A percentile compares a stretch with the other conserved stretches of the same genome.
phyloP scores from a whole-genome alignment of 1,140 invertebrate genomes.

The Hydropsyche tenuis region DNA sequence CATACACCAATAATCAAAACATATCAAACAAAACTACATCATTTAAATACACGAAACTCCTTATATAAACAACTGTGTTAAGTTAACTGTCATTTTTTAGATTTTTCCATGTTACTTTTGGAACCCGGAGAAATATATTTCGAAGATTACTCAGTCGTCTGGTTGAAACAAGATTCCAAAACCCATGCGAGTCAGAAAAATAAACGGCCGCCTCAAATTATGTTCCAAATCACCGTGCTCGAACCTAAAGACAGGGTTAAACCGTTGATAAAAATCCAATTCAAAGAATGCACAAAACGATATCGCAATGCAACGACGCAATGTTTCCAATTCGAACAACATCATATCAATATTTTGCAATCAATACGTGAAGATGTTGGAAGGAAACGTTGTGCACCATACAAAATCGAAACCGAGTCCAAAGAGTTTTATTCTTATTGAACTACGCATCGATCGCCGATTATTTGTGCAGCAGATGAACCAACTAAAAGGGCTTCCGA shows the following conservation, averaged over 20 bases:
- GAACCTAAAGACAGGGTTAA: slow-evolving; percentile 78
- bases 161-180: slow-evolving; percentile 62
- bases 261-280: slow-evolving; percentile 79
- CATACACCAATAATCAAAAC: no score
- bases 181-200: slow-evolving; percentile 55
- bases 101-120: slow-evolving; percentile 70
- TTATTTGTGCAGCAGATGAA: slow-evolving; percentile 78
- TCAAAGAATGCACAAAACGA: slow-evolving; percentile 66
- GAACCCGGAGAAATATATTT: slow-evolving; percentile 94
- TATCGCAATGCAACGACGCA: slow-evolving; percentile 54
- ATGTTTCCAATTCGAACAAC: slow-evolving; percentile 51
- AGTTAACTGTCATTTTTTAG: no score
- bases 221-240: slow-evolving; percentile 89
- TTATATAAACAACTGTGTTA: no score
- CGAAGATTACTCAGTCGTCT: slow-evolving; percentile 83
- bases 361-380: slow-evolving; percentile 78
- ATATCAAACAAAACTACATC: no score
- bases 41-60: no score
- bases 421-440: slow-evolving; percentile 75
- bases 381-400: slow-evolving; percentile 81
- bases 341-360: slow-evolving; percentile 55
- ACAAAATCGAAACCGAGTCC: slow-evolving; percentile 73
- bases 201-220: slow-evolving; percentile 80
- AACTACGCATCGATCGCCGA: slow-evolving; percentile 80
- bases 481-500: slow-evolving; percentile 82